Evolutionary conservation across 2,797 vertebrate genomes (phyloP).

Genomic region (Notoglanidium macrostoma): DNA sequence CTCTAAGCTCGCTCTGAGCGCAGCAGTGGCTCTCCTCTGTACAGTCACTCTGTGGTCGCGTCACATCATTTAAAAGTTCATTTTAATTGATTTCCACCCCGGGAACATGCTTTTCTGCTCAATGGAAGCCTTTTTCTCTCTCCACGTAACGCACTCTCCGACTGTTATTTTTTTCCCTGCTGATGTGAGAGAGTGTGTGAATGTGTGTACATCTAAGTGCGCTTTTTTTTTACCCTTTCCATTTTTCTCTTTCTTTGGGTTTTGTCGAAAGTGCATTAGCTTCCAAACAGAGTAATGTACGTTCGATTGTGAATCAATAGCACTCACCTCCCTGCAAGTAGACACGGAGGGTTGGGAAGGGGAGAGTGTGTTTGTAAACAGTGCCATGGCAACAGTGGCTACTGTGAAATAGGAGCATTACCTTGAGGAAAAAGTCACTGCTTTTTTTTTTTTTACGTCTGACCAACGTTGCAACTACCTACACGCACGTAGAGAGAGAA

Average conservation of each 20-base stretch:
- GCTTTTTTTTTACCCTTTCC: slow-evolving; percentile 28
- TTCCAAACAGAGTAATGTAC: slow-evolving; percentile 67
- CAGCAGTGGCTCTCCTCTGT: slow-evolving; percentile 48
- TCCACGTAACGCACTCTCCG: slow-evolving; percentile 57
- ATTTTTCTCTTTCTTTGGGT: slow-evolving; percentile 61
- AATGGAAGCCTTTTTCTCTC: slow-evolving; percentile 60
- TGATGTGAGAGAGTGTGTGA: slow-evolving; percentile 22
- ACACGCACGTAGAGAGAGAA: background rate
- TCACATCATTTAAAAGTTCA: slow-evolving; percentile 57
- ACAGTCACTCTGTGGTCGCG: slow-evolving; percentile 35
- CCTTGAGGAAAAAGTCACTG: slow-evolving; percentile 35
- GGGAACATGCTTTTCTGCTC: slow-evolving; percentile 61
- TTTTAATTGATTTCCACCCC: slow-evolving; percentile 65
- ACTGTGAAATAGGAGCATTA: slow-evolving; percentile 63
- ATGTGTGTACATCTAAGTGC: slow-evolving; percentile 45
- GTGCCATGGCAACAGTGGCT: slow-evolving; percentile 68
- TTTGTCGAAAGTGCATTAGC: slow-evolving; percentile 77
- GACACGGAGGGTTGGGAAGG: slow-evolving; percentile 52
- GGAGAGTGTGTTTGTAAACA: slow-evolving; percentile 71
- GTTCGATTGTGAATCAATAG: slow-evolving; percentile 80
- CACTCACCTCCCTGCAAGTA: slow-evolving; percentile 65
- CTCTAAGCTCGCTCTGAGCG: slow-evolving; percentile 46
- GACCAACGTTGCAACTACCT: slow-evolving; percentile 1
- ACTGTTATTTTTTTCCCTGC: slow-evolving; percentile 43
- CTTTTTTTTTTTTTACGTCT: background rate